Percentiles rank a stretch among this genome's conserved stretches.
These are phyloP conservation scores for Malthinus seriepunctatus DNA, from an alignment of 2,888 invertebrate genomes.

Conservation along the genomic window DNA sequence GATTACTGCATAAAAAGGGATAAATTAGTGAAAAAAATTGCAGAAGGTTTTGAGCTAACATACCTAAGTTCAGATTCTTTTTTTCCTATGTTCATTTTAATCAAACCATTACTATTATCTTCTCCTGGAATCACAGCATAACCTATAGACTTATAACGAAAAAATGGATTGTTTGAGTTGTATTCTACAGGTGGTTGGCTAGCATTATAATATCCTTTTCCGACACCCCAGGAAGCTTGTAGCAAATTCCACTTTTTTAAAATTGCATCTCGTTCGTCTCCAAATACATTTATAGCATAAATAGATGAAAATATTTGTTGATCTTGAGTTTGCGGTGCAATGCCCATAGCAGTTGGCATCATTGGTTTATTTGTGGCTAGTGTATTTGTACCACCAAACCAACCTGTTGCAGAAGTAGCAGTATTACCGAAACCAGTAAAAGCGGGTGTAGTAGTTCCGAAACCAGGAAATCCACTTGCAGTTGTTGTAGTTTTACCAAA, in stretches of 20 bases:
- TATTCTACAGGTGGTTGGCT: slow-evolving; percentile 80
- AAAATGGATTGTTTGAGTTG: slow-evolving; percentile 87
- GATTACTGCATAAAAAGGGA: slow-evolving; percentile 55
- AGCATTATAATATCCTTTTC: slow-evolving; percentile 79
- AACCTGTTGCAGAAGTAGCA: slow-evolving; percentile 37
- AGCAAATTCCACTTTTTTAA: slow-evolving; percentile 94
- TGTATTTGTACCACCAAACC: slow-evolving; percentile 36
- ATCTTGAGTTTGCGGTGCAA: slow-evolving; percentile 38
- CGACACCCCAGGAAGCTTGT: slow-evolving; percentile 87
- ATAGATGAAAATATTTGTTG: slow-evolving; percentile 57
- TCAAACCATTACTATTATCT: slow-evolving; percentile 90
- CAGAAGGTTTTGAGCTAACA: slow-evolving; percentile 11
- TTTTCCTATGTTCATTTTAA: slow-evolving; percentile 83
- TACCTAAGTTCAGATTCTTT: slow-evolving; percentile 79
- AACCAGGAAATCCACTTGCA: slow-evolving; percentile 49
- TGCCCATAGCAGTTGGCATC: background rate
- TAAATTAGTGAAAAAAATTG: slow-evolving; percentile 31
- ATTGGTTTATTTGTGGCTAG: slow-evolving; percentile 36
- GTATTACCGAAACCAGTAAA: slow-evolving; percentile 44
- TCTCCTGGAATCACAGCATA: slow-evolving; percentile 86
- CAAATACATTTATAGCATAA: slow-evolving; percentile 70
- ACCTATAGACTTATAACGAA: slow-evolving; percentile 92
- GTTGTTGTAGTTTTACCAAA: slow-evolving; percentile 51
- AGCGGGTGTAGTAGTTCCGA: slow-evolving; percentile 51
- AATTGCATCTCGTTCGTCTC: slow-evolving; percentile 93